Evolutionary conservation across 2,888 invertebrate genomes (phyloP).

Genomic region (Lymantria dispar): DNA sequence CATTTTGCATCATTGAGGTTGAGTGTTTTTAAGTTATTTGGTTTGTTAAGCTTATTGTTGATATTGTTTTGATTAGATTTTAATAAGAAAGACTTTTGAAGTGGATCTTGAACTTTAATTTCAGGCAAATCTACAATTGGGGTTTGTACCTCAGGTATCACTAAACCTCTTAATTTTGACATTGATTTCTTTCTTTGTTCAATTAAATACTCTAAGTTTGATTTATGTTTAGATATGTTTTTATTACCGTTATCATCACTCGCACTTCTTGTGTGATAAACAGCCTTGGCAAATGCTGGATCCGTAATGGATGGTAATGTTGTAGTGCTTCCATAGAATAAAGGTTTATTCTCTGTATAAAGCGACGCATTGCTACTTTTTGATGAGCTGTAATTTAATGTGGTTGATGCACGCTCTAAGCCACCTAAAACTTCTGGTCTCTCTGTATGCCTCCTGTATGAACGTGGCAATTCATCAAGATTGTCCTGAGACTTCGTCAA

Average conservation of each 20-base stretch:
- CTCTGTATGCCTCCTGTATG: slow-evolving; percentile 60
- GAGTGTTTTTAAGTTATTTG: slow-evolving; percentile 50
- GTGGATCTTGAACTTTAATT: slow-evolving; percentile 88
- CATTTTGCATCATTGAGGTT: slow-evolving; percentile 66
- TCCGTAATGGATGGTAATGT: slow-evolving; percentile 59
- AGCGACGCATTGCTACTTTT: slow-evolving; percentile 38
- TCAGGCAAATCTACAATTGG: slow-evolving; percentile 90
- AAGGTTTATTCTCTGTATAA: slow-evolving; percentile 56
- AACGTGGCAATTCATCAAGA: slow-evolving; percentile 75
- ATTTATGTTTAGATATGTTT: slow-evolving; percentile 76
- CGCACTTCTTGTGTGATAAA: slow-evolving; percentile 67
- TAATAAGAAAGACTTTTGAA: slow-evolving; percentile 69
- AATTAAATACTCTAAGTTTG: slow-evolving; percentile 87
- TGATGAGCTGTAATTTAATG: slow-evolving; percentile 38
- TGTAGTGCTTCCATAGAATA: slow-evolving; percentile 74
- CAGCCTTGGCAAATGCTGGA: slow-evolving; percentile 50
- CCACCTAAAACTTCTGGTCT: slow-evolving; percentile 80
- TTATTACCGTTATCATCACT: slow-evolving; percentile 70
- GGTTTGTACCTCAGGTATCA: slow-evolving; percentile 89
- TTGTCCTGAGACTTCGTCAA: slow-evolving; percentile 77
- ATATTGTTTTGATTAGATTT: slow-evolving; percentile 55
- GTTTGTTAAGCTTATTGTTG: slow-evolving; percentile 52
- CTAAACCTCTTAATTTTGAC: slow-evolving; percentile 93
- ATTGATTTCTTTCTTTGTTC: slow-evolving; percentile 92
- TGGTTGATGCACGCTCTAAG: slow-evolving; percentile 56